phyloP scores from a whole-genome alignment of 2,797 vertebrate species.

The Paramormyrops hopkinsi region DNA sequence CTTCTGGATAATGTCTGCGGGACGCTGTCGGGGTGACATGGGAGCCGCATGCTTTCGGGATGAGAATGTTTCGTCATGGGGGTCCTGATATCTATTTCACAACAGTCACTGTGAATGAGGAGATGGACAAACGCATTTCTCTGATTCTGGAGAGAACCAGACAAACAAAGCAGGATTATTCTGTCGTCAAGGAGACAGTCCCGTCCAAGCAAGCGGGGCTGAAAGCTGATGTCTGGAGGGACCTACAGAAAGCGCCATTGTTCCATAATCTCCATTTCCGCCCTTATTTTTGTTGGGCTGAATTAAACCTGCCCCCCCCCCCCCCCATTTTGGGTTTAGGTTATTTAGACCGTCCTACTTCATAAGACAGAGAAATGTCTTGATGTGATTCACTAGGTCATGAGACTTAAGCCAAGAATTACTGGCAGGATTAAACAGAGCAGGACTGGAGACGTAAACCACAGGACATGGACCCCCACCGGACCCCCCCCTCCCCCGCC shows the following conservation, averaged over 20 bases:
- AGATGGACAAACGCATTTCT: neutral
- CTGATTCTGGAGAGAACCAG: neutral
- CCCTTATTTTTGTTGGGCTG: neutral
- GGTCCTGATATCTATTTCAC: neutral
- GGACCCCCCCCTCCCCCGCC: too few species aligned
- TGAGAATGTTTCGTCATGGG: neutral
- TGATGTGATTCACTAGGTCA: neutral
- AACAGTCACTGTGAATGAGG: neutral
- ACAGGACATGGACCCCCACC: neutral
- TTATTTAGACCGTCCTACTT: neutral
- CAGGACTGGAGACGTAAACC: neutral
- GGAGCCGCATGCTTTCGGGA: neutral
- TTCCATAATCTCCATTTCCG: neutral
- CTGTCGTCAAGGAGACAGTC: neutral
- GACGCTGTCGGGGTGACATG: neutral
- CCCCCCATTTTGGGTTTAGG: neutral
- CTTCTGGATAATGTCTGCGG: neutral
- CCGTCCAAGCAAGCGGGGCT: neutral
- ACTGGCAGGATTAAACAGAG: neutral
- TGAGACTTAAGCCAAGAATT: neutral
- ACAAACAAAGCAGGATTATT: neutral
- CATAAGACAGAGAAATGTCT: neutral
- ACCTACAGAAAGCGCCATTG: neutral
- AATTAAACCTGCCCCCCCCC: neutral
- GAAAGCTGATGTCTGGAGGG: neutral